Conservation (phyloP, 2,113 vertebrate species). For the Vidua macroura region DNA sequence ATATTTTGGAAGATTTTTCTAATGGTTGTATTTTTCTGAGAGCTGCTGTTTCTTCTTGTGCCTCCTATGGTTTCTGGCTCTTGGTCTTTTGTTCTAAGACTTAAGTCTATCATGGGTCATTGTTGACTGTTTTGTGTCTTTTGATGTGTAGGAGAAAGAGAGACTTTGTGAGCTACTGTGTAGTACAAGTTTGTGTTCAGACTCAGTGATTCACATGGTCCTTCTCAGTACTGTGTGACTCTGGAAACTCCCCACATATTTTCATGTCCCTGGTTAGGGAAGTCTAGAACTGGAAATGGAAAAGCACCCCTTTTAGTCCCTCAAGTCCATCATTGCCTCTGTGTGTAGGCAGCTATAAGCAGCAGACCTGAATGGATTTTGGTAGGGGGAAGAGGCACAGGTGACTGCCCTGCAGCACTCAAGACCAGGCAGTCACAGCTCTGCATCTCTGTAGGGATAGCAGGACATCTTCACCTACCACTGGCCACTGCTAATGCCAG, state of each 20-base stretch:
- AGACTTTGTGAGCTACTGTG: neutral
- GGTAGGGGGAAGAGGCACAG: neutral
- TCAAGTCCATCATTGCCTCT: neutral
- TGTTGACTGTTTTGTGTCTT: neutral
- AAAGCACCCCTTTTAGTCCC: neutral
- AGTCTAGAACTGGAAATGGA: neutral
- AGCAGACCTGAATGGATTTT: neutral
- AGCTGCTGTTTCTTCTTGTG: neutral
- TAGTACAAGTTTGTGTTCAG: neutral
- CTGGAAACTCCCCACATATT: neutral
- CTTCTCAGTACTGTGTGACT: neutral
- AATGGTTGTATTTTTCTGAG: neutral
- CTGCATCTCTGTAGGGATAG: neutral
- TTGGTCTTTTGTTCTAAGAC: neutral
- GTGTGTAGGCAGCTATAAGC: neutral
- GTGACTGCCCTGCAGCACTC: neutral
- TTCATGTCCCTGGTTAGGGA: neutral
- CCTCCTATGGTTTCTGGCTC: neutral
- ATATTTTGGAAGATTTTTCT: neutral
- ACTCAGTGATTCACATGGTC: fast-evolving
- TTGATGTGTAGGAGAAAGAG: neutral
- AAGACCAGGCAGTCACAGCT: neutral
- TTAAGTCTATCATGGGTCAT: neutral
- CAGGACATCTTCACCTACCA: neutral
- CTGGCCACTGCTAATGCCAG: neutral